These are phyloP conservation scores for Dyspetes luteomarginatus DNA, from an alignment of 2,888 invertebrate species.

Conservation along the genomic window DNA sequence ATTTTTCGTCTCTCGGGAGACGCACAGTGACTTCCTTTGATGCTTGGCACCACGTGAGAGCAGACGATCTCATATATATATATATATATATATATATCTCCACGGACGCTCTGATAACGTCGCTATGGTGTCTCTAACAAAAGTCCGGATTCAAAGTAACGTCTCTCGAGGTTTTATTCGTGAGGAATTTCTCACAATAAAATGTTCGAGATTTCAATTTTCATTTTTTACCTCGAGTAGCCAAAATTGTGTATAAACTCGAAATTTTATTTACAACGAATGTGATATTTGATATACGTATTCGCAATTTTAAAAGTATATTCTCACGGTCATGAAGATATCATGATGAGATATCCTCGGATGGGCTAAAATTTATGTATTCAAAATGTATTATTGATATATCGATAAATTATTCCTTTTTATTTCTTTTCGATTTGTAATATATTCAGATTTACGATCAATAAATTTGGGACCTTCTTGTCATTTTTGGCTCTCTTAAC, in stretches of 20 bases:
- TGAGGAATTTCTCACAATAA: background rate
- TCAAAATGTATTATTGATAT: background rate
- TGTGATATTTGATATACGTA: too few species aligned
- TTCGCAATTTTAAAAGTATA: background rate
- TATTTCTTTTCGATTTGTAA: background rate
- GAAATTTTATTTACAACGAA: background rate
- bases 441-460: background rate
- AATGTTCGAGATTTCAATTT: background rate
- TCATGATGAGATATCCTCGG: background rate
- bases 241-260: background rate
- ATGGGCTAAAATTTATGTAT: background rate
- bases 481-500: background rate
- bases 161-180: background rate
- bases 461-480: background rate
- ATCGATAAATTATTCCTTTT: background rate
- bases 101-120: constrained; percentile 35
- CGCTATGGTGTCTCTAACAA: background rate
- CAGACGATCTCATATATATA: constrained; percentile 17
- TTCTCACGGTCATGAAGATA: background rate
- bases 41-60: constrained; percentile 13
- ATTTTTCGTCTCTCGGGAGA: background rate
- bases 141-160: background rate
- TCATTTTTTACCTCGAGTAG: background rate
- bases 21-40: constrained; percentile 59
- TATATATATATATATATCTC: background rate